phyloP scores from a whole-genome alignment of 1,140 invertebrate genomes.

The Trichomalopsis sarcophagae region DNA sequence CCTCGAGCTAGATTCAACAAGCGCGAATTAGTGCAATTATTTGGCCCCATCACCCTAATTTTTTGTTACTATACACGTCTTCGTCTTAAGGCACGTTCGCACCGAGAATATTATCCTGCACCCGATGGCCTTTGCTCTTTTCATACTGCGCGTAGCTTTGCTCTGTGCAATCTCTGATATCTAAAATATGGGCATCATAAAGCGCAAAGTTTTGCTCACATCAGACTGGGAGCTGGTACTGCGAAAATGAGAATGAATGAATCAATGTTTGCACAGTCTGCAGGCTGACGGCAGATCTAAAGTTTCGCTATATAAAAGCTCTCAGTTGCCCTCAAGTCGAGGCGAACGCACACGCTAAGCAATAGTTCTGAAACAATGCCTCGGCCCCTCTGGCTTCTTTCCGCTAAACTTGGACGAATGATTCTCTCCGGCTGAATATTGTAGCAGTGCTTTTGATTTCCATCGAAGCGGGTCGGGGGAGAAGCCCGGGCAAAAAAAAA shows the following conservation, averaged over 20 bases:
- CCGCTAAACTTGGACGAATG: no score
- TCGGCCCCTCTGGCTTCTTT: background rate
- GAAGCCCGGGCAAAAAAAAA: conserved; percentile 18
- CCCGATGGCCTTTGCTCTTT: conserved; percentile 27
- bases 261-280: conserved; percentile 21
- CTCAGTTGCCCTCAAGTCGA: conserved; percentile 27
- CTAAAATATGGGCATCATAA: background rate
- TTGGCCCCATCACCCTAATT: conserved; percentile 67
- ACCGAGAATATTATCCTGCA: conserved; percentile 40
- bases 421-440: no score
- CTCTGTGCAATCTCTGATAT: conserved; percentile 33
- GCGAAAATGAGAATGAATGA: conserved; percentile 12
- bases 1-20: conserved; percentile 55
- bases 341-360: conserved; percentile 38
- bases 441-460: no score
- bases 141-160: background rate
- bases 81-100: conserved; percentile 51
- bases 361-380: background rate
- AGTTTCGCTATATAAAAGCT: conserved; percentile 29
- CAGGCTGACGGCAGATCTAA: conserved; percentile 30
- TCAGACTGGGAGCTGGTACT: background rate
- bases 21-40: conserved; percentile 59
- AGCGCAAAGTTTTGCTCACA: background rate
- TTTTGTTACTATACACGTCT: conserved; percentile 50
- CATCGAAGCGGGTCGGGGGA: no score